phyloP scores from a whole-genome alignment of 2,888 invertebrate species.

The Cosmia trapezina region DNA sequence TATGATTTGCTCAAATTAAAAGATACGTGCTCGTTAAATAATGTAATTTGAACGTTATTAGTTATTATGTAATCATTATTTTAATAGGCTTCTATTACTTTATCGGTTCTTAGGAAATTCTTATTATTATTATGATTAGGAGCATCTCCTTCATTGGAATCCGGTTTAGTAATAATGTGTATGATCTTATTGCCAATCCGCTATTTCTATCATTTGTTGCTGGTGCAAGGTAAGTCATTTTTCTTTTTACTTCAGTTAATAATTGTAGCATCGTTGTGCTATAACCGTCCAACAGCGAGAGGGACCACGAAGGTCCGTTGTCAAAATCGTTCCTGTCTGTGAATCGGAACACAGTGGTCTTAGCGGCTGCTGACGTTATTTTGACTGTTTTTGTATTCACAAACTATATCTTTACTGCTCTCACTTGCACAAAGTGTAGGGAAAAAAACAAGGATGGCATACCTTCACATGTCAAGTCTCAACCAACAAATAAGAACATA shows the following conservation, averaged over 20 bases:
- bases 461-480: too few species aligned
- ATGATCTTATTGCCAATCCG: not conserved
- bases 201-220: not conserved
- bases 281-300: too few species aligned
- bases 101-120: constrained; percentile 11
- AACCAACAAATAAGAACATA: too few species aligned
- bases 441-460: too few species aligned
- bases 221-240: not conserved
- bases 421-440: too few species aligned
- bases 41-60: constrained; percentile 52
- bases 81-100: constrained; percentile 47
- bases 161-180: not conserved
- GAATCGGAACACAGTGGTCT: too few species aligned
- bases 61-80: constrained; percentile 47
- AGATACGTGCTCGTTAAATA: constrained; percentile 46
- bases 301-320: too few species aligned
- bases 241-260: not conserved
- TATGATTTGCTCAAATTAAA: constrained; percentile 48
- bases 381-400: too few species aligned
- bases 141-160: constrained; percentile 9
- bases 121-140: constrained; percentile 15
- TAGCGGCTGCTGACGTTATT: too few species aligned
- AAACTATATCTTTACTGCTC: too few species aligned
- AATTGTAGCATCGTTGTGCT: not conserved
- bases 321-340: too few species aligned